These are phyloP conservation scores for Pilophorus perplexus DNA, from an alignment of 2,888 invertebrate genomes.

Conservation along the genomic window DNA sequence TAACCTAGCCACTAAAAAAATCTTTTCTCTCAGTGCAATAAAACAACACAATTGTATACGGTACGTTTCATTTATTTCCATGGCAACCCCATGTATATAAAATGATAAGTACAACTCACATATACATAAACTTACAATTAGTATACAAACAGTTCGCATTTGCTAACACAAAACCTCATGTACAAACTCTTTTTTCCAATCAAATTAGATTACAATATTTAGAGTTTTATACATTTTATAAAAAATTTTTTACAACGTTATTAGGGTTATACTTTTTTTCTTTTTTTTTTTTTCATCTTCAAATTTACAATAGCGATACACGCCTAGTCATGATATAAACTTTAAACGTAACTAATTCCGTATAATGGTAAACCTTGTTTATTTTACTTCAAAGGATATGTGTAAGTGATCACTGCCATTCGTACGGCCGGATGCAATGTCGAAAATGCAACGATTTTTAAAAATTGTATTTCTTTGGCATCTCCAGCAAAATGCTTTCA, in stretches of 20 bases:
- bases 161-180: conserved; percentile 32
- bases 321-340: background rate
- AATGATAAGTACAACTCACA: conserved; percentile 41
- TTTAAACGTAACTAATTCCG: conserved; percentile 17
- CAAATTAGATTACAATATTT: conserved; percentile 13
- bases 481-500: conserved; percentile 26
- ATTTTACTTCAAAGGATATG: too few relatives aligned
- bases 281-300: conserved; percentile 6
- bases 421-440: conserved; percentile 25
- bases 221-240: conserved; percentile 38
- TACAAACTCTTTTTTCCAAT: conserved; percentile 33
- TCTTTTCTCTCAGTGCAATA: too few relatives aligned
- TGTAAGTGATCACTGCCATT: conserved; percentile 34
- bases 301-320: conserved; percentile 10
- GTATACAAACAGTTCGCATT: conserved; percentile 35
- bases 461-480: conserved; percentile 15
- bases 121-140: conserved; percentile 42
- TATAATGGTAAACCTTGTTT: too few relatives aligned
- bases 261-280: conserved; percentile 8
- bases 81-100: conserved; percentile 36
- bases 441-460: conserved; percentile 25
- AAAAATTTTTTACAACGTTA: conserved; percentile 37
- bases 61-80: conserved; percentile 34
- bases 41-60: too few relatives aligned
- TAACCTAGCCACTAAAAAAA: too few relatives aligned